Conservation (phyloP, 2,888 invertebrate genomes). For the Cerastoderma edule region DNA sequence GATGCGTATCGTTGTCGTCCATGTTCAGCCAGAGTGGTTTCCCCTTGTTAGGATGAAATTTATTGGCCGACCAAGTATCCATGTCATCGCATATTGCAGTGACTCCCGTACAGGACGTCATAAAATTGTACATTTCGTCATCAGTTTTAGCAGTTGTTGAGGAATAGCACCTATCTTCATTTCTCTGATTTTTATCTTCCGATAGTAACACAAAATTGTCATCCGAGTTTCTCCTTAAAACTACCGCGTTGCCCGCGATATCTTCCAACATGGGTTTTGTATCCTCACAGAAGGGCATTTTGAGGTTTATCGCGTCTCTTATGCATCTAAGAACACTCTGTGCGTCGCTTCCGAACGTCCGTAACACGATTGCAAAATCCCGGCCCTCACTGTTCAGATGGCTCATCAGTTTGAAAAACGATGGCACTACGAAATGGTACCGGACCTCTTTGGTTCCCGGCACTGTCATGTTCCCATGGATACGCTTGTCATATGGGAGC, state of each 20-base stretch:
- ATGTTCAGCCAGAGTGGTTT: slow-evolving; percentile 56
- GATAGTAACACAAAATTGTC: slow-evolving; percentile 25
- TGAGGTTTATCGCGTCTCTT: slow-evolving; percentile 26
- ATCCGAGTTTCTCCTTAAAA: slow-evolving; percentile 19
- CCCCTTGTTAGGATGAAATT: slow-evolving; percentile 49
- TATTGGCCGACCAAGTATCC: slow-evolving; percentile 40
- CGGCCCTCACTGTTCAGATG: slow-evolving; percentile 28
- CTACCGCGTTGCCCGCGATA: slow-evolving; percentile 18
- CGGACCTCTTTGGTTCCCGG: slow-evolving; percentile 40
- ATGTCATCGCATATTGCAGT: slow-evolving; percentile 49
- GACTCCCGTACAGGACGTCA: slow-evolving; percentile 41
- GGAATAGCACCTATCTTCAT: background rate
- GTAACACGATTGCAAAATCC: slow-evolving; percentile 50
- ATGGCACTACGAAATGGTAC: slow-evolving; percentile 55
- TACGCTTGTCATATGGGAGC: slow-evolving; percentile 44
- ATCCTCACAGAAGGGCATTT: slow-evolving; percentile 37
- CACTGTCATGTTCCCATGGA: slow-evolving; percentile 47
- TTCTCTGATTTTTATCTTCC: background rate
- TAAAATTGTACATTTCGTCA: slow-evolving; percentile 47
- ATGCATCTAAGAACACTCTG: slow-evolving; percentile 47
- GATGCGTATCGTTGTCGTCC: slow-evolving; percentile 43
- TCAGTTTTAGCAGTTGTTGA: slow-evolving; percentile 30
- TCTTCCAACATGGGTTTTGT: slow-evolving; percentile 19
- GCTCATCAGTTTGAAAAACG: slow-evolving; percentile 48
- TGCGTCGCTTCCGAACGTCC: slow-evolving; percentile 55